Conservation (phyloP, 2,888 invertebrate species). For the Abrostola tripartita region DNA sequence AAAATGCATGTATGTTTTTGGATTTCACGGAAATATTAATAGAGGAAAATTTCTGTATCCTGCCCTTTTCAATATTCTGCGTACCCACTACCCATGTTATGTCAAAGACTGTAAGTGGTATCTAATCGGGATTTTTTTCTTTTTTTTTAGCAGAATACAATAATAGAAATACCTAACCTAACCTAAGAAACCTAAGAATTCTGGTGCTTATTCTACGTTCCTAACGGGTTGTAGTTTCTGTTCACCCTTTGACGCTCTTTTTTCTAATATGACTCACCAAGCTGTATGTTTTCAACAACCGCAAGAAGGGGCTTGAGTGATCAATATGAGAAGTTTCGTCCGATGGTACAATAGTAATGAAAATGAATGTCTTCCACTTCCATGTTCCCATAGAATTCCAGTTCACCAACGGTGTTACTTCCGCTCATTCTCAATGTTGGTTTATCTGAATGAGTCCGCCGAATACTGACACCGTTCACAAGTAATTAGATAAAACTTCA, state of each 20-base stretch:
- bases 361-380: constrained; percentile 65
- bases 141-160: no score
- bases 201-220: no score
- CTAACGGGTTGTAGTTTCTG: no score
- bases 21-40: no score
- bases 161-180: no score
- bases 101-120: no score
- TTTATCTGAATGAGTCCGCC: constrained; percentile 41
- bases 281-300: neutral
- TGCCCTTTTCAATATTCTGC: no score
- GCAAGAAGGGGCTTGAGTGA: constrained; percentile 15
- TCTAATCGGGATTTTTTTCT: no score
- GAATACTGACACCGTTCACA: constrained; percentile 60
- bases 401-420: constrained; percentile 60
- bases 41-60: no score
- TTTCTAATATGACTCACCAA: neutral
- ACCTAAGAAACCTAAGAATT: no score
- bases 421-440: constrained; percentile 55
- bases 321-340: constrained; percentile 46
- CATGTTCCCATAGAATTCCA: constrained; percentile 73
- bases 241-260: neutral
- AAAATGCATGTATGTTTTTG: neutral
- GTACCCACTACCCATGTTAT: no score
- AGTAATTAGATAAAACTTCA: constrained; percentile 43
- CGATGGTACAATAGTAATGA: constrained; percentile 68